Base-by-base conservation (phyloP, 2,113 vertebrate species). In the Ahaetulla prasina region DNA sequence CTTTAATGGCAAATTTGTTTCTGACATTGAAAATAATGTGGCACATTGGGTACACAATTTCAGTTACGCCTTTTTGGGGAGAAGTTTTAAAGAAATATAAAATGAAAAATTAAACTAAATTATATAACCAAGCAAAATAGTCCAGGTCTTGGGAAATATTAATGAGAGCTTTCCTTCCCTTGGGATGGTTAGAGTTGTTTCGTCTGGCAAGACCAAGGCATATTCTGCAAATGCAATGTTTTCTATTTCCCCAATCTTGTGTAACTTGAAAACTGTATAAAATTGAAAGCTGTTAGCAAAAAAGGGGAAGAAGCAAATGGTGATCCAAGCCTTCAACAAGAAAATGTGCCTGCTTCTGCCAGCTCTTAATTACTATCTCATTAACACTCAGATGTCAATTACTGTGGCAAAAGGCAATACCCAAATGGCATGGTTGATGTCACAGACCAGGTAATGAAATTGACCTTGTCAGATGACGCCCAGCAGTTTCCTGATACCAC, bases 311-410 rank as follows among this genome's bases (percentile, higher is more conserved):
- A 92, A 97, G 95, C 98, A 98, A 98, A 98, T 98, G 98, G 97
- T 94, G 96, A 96, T 97, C 96, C 96, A 95, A 95, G 97, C 97
- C 97, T 96, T 97, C 95, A 97, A 97, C 96, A 97, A 94, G 95
- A 96, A 97, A 97, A 96, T 96, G 96, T 96, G 97, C 95, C 95
- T 97, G 96, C 90, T 95, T 97, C 95, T 97, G 98, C 98, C 98
- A 98, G 94, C 95, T 97, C 97, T 97, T 98, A 98, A 98, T 98
- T 98, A 98, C 96, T 97, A 97, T 96, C 98, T 98, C 98, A 98
- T 98, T 98, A 98, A 98, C 97, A 98, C 97, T 97, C 98, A 98
- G 98, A 97, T 98, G 98, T 97, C 97, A 98, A 97, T 97, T 98
- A 97, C 97, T 97, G 96, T 98, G 97, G 97, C 97, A 98, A 97